A percentile compares a stretch with the other conserved stretches of the same genome.
Conservation (phyloP, 2,113 vertebrate species). For the Sinocyclocheilus anophthalmus region DNA sequence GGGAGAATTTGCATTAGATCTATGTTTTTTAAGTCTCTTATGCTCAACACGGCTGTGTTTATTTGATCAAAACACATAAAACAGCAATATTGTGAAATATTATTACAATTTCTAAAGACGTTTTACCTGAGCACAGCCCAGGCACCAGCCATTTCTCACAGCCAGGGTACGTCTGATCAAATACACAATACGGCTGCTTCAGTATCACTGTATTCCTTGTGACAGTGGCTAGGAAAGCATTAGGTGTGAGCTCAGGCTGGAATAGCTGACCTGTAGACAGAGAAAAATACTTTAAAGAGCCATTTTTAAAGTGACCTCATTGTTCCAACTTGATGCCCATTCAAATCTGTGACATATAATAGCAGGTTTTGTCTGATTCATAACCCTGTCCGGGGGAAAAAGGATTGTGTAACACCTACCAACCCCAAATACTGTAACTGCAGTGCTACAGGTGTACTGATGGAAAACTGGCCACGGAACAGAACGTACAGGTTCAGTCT, state of each 20-base stretch:
- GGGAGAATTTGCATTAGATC: background rate
- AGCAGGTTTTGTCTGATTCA: background rate
- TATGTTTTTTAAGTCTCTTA: background rate
- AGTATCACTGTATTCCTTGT: conserved; percentile 50
- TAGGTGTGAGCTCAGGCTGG: background rate
- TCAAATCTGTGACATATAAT: background rate
- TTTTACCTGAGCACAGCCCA: conserved; percentile 52
- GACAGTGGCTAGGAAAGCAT: conserved; percentile 5
- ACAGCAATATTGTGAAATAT: background rate
- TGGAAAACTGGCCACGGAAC: background rate
- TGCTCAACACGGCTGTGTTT: too few relatives aligned
- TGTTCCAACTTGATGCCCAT: background rate
- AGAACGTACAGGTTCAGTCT: background rate
- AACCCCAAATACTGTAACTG: background rate
- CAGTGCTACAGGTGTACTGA: background rate
- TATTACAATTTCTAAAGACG: background rate
- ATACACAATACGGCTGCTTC: conserved; percentile 46
- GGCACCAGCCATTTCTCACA: conserved; percentile 58
- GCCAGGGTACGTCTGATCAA: background rate
- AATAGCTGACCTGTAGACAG: background rate
- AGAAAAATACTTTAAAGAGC: background rate
- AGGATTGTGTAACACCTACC: conserved; percentile 10
- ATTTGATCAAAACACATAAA: background rate
- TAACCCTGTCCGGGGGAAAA: conserved; percentile 34
- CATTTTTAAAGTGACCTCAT: too few relatives aligned